Base-by-base conservation (phyloP, 1,140 invertebrate genomes). In the Diprion similis region DNA sequence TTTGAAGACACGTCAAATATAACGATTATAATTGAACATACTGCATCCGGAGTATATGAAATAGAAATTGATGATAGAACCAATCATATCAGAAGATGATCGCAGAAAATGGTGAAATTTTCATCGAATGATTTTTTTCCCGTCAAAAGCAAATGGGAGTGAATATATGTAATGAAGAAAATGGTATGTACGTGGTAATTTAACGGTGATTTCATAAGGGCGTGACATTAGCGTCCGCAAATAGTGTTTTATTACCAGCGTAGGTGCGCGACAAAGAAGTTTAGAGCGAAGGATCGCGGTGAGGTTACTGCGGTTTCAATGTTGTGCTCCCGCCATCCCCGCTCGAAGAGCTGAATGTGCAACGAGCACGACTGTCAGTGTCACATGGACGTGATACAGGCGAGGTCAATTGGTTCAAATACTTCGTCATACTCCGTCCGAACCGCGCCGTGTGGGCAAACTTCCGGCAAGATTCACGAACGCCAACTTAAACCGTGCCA, bases 401-500 rank as follows among this genome's bases (percentile, higher is more conserved):
- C 76, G 78, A 73, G 76, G 78, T 79, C 78, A 79, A 79, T 79
- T 79, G 77, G 76, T 79, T 79, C 76, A 79, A 79, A 37, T 37
- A 37, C 77, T 79, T 59, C 45, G 51, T 17, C 69, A 24, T 46
- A 46, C 8, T 68, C 68, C 71, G 75, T 73, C 46, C 79, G 82
- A 83, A 83, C 84, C 83, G 84, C 76, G 73, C 46, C 79, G 82
- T 84, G 84, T 86, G 84, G 84, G 84, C 84, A 85, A 83, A 84
- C 80, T 83, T 83, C 82, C 82, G 81, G 78, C 79, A 78, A 75
- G 76, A 82, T 79, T 82, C 71, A 79, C 80, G 66, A 81, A 80
- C 78, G 78, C 78, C 78, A 78, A 77, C 13, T 46, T 19, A 15
- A 64, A 48, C 47, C 66, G 4, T 18, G 65, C 48, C 72, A 70